Base-by-base conservation (phyloP, 1,140 invertebrate species). In the Cydia amplana region DNA sequence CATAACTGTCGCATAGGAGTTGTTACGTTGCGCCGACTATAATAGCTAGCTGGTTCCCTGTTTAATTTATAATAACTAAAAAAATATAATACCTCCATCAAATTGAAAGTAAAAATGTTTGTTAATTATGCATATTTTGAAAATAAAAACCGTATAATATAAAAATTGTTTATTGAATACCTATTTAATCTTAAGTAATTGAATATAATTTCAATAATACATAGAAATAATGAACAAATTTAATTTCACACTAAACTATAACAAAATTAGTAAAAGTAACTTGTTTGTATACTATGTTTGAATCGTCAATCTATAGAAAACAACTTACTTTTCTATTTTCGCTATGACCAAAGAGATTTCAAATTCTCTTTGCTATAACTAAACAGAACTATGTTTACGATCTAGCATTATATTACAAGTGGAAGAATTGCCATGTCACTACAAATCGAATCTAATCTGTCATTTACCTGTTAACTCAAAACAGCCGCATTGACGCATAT, bases 191-290 rank as follows among this genome's bases (percentile, higher is more conserved):
- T 70, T 70, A 70, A 67, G 12, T 67, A 67, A 67, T 32, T 43
- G 65, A 70, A 70, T 70, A 70, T 40, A 70, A 70, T 70, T 70
- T 70, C 14, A 70, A 70, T 70, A 20, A 67, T 36, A 60, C 55
- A 70, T 36, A 70, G 65, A 32, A 36, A 70, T 67, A 64, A 64
- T 28, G 20, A 23, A 60, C 55, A 60, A 23, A 60, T 55, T 55
- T 60, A 60, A 23, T 23, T 60, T 23, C 55, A 60, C 51, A 2
- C 20, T 60, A 60, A 23, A 60, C 18, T 23, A 60, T 60, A 10
- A 60, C 16, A n/a, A 60, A 60, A 55, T n/a, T n/a, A 55, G 16
- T 23, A 23, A 60, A 60, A 23, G 55, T 60, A 60, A 60, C 55
- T 60, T 60, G 18, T 60, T 55, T 18, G 7, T 18, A 55, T 55